These are phyloP conservation scores for Drosophila busckii DNA, from an alignment of 1,140 invertebrate genomes.

Conservation along the genomic window DNA sequence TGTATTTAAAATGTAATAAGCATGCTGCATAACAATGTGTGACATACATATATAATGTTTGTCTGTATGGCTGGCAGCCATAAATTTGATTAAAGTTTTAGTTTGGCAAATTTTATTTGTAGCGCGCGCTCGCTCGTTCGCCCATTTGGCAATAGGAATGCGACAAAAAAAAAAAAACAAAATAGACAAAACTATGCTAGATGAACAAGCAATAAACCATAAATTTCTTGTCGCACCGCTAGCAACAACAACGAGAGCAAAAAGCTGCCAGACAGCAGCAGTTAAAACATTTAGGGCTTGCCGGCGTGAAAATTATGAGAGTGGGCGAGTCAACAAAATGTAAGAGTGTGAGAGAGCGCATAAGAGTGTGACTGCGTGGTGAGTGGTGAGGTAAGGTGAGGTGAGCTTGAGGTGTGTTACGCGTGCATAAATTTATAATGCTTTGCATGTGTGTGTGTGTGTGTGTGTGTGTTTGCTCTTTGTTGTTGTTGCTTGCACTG, in stretches of 20 bases:
- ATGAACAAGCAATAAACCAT: conserved; percentile 76
- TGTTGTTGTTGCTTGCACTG: conserved; percentile 15
- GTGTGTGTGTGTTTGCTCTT: conserved; percentile 12
- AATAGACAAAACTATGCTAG: conserved; percentile 68
- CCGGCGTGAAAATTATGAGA: conserved; percentile 20
- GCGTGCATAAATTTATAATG: conserved; percentile 9
- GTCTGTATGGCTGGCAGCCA: conserved; percentile 31
- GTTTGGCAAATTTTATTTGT: conserved; percentile 55
- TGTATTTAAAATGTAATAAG: conserved; percentile 28
- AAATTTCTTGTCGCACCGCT: conserved; percentile 65
- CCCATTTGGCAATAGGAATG: conserved; percentile 58
- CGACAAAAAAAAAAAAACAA: too few species aligned
- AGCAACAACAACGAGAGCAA: conserved; percentile 17
- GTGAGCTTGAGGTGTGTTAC: conserved; percentile 46
- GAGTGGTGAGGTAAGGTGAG: background rate
- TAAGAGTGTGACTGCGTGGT: background rate
- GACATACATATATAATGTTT: too few species aligned
- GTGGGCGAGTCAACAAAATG: background rate
- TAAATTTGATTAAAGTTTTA: conserved; percentile 76
- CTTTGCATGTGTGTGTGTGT: conserved; percentile 18
- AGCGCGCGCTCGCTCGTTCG: conserved; percentile 2
- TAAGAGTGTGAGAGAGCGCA: background rate
- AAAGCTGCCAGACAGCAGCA: conserved; percentile 15
- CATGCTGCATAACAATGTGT: conserved; percentile 35
- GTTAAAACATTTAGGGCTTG: conserved; percentile 54